Conservation (phyloP, 2,797 vertebrate species). For the Cheirogaleus major region DNA sequence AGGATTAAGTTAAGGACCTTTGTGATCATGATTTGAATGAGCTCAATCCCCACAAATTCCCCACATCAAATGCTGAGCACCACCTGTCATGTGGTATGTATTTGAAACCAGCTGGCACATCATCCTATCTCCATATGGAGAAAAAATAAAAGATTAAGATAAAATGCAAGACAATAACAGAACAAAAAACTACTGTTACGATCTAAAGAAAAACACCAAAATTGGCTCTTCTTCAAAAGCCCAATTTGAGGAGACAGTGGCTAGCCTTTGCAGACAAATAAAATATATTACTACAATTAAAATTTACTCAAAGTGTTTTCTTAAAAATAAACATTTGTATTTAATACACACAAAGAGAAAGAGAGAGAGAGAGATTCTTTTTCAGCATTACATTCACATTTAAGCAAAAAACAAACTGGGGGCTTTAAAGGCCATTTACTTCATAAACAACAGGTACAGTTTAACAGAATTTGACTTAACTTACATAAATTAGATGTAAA, state of each 20-base stretch:
- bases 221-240: background rate
- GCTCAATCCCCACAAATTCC: background rate
- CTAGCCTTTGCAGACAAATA: background rate
- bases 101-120: background rate
- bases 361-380: background rate
- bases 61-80: background rate
- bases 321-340: slow-evolving; percentile 5
- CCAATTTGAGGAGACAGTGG: background rate
- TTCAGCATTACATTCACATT: background rate
- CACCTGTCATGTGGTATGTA: background rate
- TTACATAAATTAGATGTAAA: background rate
- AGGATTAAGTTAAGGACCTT: background rate
- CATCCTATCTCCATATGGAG: background rate
- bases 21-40: background rate
- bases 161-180: background rate
- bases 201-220: background rate
- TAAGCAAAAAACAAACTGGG: background rate
- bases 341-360: background rate
- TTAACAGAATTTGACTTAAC: background rate
- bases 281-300: slow-evolving; percentile 5
- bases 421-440: slow-evolving; percentile 14
- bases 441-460: background rate
- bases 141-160: slow-evolving; percentile 20
- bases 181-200: background rate
- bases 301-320: background rate